These are phyloP conservation scores for Spermophilus dauricus DNA, from an alignment of 2,113 vertebrate species.

Conservation along the genomic window DNA sequence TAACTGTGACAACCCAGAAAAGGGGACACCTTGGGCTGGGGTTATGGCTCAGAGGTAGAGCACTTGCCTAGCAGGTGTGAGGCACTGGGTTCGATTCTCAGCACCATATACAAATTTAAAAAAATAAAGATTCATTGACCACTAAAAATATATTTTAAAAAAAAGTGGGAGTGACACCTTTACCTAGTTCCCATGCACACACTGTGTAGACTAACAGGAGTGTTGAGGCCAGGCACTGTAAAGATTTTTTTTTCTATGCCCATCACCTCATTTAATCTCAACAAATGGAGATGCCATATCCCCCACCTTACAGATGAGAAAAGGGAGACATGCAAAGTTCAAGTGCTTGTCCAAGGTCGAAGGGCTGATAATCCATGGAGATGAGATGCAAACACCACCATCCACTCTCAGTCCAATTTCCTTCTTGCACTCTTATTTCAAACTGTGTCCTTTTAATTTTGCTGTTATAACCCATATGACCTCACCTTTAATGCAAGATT, in stretches of 20 bases:
- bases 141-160: too few relatives aligned
- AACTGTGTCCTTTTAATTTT: neutral
- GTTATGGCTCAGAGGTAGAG: too few relatives aligned
- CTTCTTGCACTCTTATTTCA: neutral
- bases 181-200: neutral
- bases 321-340: neutral
- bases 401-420: neutral
- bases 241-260: neutral
- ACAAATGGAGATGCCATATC: neutral
- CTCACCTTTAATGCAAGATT: neutral
- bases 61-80: too few relatives aligned
- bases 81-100: too few relatives aligned
- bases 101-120: too few relatives aligned
- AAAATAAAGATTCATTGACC: too few relatives aligned
- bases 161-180: neutral
- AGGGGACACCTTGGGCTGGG: neutral
- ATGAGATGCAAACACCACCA: neutral
- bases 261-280: neutral
- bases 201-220: neutral
- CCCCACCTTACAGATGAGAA: neutral
- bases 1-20: too few relatives aligned
- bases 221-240: fast-evolving
- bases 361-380: neutral
- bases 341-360: neutral
- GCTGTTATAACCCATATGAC: neutral